These are phyloP conservation scores for Sardina pilchardus DNA, from an alignment of 2,113 vertebrate genomes.

Conservation along the genomic window DNA sequence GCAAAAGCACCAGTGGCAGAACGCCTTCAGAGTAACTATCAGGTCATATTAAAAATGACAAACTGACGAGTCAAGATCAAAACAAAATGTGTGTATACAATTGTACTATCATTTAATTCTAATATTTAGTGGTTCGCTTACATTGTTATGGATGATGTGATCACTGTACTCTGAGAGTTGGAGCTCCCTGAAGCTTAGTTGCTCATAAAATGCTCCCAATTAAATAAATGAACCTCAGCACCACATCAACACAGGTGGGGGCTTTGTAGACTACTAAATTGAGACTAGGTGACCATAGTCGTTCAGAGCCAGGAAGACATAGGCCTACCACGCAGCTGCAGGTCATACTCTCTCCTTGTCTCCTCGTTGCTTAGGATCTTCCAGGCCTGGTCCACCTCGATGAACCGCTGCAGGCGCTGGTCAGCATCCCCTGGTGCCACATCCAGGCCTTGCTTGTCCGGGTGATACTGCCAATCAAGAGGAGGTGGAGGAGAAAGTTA, in stretches of 20 bases:
- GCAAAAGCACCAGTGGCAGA: conserved; percentile 1
- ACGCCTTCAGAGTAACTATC: conserved; percentile 1
- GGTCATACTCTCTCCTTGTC: conserved; percentile 82
- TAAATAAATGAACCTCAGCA: not conserved
- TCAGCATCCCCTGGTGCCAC: conserved; percentile 68
- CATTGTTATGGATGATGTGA: not conserved
- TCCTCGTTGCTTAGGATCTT: conserved; percentile 85
- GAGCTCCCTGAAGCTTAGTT: not conserved
- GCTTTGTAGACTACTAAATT: not conserved
- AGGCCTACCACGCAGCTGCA: conserved; percentile 81
- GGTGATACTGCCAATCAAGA: conserved; percentile 80
- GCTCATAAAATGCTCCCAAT: not conserved
- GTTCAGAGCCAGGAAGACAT: conserved; percentile 51
- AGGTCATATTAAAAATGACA: conserved; percentile 9
- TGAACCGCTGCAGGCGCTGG: conserved; percentile 75
- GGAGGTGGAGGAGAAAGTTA: conserved; percentile 14
- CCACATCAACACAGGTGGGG: not conserved
- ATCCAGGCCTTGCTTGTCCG: conserved; percentile 81
- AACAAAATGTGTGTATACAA: not conserved
- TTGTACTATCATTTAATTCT: not conserved
- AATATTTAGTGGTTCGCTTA: not conserved
- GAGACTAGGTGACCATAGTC: not conserved
- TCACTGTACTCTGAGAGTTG: not conserved
- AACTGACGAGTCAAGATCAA: not conserved
- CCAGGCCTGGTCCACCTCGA: conserved; percentile 86